phyloP scores from a whole-genome alignment of 2,113 vertebrate species.

The Spea bombifrons region DNA sequence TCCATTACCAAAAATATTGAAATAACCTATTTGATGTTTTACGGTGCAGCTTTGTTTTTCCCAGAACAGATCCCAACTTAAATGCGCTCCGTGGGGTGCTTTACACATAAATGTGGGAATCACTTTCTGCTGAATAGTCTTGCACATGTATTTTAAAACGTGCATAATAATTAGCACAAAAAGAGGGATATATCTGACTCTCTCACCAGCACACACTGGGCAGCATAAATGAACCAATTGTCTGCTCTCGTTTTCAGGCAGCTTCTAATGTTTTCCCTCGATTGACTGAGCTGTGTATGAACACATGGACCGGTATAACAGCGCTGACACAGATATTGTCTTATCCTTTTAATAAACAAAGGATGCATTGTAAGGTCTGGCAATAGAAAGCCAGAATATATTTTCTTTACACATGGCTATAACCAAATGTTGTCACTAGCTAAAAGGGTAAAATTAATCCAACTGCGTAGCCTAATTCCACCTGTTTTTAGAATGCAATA shows the following conservation, averaged over 20 bases:
- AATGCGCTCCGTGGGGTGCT: conserved; percentile 38
- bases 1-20: conserved; percentile 13
- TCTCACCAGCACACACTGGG: conserved; percentile 46
- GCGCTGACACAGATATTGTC: conserved; percentile 27
- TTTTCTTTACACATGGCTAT: conserved; percentile 12
- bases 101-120: conserved; percentile 42
- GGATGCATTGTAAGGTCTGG: conserved; percentile 37
- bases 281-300: conserved; percentile 33
- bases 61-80: conserved; percentile 25
- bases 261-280: conserved; percentile 35
- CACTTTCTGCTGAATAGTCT: conserved; percentile 39
- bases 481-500: no score
- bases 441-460: conserved; percentile 29
- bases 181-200: conserved; percentile 39
- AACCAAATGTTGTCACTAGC: conserved; percentile 23
- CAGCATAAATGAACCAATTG: conserved; percentile 43
- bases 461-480: not conserved
- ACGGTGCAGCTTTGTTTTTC: conserved; percentile 22
- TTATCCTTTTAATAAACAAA: conserved; percentile 42
- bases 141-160: conserved; percentile 38
- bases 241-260: conserved; percentile 32
- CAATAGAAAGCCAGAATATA: conserved; percentile 11
- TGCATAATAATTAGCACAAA: conserved; percentile 44
- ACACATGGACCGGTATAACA: conserved; percentile 33
- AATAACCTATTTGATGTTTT: conserved; percentile 16